A percentile compares a stretch with the other conserved stretches of the same genome.
Evolutionary conservation across 2,888 invertebrate genomes (phyloP).

Genomic region (Abscondita cerata): DNA sequence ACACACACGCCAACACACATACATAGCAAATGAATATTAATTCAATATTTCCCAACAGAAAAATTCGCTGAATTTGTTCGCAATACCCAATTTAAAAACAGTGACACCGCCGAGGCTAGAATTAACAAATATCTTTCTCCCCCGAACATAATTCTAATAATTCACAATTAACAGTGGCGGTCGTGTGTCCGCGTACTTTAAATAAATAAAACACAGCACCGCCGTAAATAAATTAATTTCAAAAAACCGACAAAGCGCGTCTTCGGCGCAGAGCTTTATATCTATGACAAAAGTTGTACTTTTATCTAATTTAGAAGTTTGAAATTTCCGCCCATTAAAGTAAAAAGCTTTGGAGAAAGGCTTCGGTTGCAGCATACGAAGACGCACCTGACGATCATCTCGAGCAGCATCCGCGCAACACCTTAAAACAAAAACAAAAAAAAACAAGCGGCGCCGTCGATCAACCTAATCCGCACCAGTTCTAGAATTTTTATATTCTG

Average conservation of each 20-base stretch:
- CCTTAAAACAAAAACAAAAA: constrained; percentile 32
- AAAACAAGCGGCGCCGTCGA: constrained; percentile 12
- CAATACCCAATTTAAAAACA: constrained; percentile 46
- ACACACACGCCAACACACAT: constrained; percentile 10
- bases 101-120: constrained; percentile 37
- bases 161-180: constrained; percentile 52
- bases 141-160: constrained; percentile 54
- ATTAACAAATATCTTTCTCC: constrained; percentile 49
- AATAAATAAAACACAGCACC: constrained; percentile 50
- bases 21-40: constrained; percentile 54
- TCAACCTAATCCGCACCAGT: no score
- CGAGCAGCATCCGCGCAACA: constrained; percentile 12
- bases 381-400: no score
- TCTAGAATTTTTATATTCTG: constrained; percentile 27
- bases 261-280: constrained; percentile 45
- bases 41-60: constrained; percentile 56
- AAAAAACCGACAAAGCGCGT: constrained; percentile 47
- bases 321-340: background rate
- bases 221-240: constrained; percentile 52
- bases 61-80: constrained; percentile 51
- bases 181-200: constrained; percentile 48
- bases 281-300: constrained; percentile 54
- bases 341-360: no score
- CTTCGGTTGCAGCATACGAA: no score
- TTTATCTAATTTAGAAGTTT: constrained; percentile 57